Percentiles rank a stretch among this genome's conserved stretches.
Conservation (phyloP, 2,888 invertebrate genomes). For the Saturnia japonica region DNA sequence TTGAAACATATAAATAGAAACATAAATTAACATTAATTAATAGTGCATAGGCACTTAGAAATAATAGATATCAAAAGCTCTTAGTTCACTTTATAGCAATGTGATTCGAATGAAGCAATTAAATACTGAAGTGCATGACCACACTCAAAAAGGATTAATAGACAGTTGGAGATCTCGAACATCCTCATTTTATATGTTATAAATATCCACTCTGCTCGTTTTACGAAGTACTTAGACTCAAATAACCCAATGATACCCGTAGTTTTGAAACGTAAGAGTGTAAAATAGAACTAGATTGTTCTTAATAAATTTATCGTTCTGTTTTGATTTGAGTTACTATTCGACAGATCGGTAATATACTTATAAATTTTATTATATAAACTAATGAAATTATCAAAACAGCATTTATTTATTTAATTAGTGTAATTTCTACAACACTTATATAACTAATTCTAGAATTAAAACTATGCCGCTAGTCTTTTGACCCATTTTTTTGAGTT, state of each 20-base stretch:
- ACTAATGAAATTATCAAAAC: no score
- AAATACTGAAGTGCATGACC: slow-evolving; percentile 20
- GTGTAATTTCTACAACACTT: no score
- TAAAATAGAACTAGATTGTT: not conserved
- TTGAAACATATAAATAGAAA: not conserved
- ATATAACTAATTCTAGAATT: no score
- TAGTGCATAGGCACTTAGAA: not conserved
- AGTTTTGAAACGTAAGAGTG: slow-evolving; percentile 1
- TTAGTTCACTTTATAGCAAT: not conserved
- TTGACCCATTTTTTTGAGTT: no score
- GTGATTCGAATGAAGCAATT: not conserved
- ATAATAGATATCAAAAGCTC: not conserved
- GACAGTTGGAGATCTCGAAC: not conserved
- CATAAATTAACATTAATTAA: not conserved
- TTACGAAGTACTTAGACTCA: not conserved
- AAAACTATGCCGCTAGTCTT: no score
- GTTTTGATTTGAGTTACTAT: no score
- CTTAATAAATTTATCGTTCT: not conserved
- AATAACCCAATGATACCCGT: not conserved
- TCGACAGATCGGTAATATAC: no score
- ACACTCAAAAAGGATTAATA: not conserved
- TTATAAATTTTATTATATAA: no score
- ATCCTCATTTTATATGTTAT: not conserved
- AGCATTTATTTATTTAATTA: no score
- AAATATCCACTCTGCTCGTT: not conserved